These are phyloP conservation scores for Drosophila ambigua DNA, from an alignment of 1,140 invertebrate genomes.

Conservation along the genomic window DNA sequence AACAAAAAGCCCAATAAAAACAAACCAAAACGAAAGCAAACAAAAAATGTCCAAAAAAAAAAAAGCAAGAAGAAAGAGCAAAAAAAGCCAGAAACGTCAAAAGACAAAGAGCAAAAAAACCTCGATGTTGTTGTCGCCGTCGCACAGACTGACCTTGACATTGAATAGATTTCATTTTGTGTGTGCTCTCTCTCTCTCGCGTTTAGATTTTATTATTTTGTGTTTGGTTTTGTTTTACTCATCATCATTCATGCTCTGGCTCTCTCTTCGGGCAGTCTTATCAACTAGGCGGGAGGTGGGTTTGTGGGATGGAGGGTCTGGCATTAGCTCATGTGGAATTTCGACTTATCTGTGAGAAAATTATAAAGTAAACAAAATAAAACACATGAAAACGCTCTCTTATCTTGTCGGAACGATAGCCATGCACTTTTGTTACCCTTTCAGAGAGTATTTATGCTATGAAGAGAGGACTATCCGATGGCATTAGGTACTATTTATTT, in stretches of 20 bases:
- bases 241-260: conserved; percentile 7
- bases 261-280: conserved; percentile 8
- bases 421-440: no score
- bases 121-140: conserved; percentile 33
- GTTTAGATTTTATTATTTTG: conserved; percentile 5
- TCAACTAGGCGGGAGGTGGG: conserved; percentile 11
- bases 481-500: no score
- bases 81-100: conserved; percentile 26
- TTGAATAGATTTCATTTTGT: conserved; percentile 70
- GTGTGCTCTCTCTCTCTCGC: conserved; percentile 28
- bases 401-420: conserved; percentile 11
- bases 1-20: conserved; percentile 71
- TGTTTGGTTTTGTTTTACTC: conserved; percentile 54
- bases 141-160: conserved; percentile 65
- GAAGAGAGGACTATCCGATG: no score
- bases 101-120: conserved; percentile 32
- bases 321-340: conserved; percentile 35
- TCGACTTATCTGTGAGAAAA: conserved; percentile 28
- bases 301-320: no score
- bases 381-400: conserved; percentile 9
- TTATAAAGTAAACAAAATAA: neutral
- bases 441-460: no score
- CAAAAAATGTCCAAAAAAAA: conserved; percentile 1
- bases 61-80: conserved; percentile 28
- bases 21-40: conserved; percentile 25